These are phyloP conservation scores for Chelidonichthys spinosus DNA, from an alignment of 2,797 vertebrate species.

Conservation along the genomic window DNA sequence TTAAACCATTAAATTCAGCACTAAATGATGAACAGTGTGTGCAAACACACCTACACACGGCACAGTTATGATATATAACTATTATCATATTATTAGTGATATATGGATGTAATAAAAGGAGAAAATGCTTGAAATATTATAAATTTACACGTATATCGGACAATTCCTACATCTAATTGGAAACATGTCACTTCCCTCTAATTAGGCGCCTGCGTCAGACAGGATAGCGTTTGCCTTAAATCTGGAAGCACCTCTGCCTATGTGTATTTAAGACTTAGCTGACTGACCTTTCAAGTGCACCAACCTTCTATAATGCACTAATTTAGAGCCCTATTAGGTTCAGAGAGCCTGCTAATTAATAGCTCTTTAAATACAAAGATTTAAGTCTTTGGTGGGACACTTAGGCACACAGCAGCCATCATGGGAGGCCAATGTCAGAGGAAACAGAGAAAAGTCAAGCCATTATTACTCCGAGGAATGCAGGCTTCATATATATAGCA, in stretches of 20 bases:
- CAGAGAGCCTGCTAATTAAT: slow-evolving; percentile 62
- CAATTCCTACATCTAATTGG: background rate
- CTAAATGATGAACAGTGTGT: background rate
- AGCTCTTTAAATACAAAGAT: slow-evolving; percentile 62
- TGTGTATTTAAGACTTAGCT: slow-evolving; percentile 47
- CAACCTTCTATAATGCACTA: slow-evolving; percentile 52
- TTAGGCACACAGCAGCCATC: slow-evolving; percentile 40
- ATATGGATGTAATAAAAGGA: background rate
- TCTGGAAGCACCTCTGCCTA: slow-evolving; percentile 19
- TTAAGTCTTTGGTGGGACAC: slow-evolving; percentile 58
- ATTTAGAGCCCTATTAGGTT: slow-evolving; percentile 69
- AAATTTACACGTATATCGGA: background rate
- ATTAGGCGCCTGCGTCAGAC: slow-evolving; percentile 23
- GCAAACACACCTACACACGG: background rate
- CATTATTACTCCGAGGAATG: slow-evolving; percentile 33
- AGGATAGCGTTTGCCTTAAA: slow-evolving; percentile 21
- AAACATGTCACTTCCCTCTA: slow-evolving; percentile 10
- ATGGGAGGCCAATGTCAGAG: slow-evolving; percentile 50
- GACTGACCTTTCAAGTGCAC: slow-evolving; percentile 61
- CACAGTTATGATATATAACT: background rate
- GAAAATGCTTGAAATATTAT: background rate
- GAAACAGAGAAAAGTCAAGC: slow-evolving; percentile 29
- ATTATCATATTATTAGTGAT: too few relatives aligned
- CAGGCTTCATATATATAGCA: slow-evolving; percentile 6
- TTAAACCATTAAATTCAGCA: slow-evolving; percentile 13